Evolutionary conservation across 2,113 vertebrate genomes (phyloP), one percentile per base, ranked within the genome.

Genomic region (Glareola pratincola): DNA sequence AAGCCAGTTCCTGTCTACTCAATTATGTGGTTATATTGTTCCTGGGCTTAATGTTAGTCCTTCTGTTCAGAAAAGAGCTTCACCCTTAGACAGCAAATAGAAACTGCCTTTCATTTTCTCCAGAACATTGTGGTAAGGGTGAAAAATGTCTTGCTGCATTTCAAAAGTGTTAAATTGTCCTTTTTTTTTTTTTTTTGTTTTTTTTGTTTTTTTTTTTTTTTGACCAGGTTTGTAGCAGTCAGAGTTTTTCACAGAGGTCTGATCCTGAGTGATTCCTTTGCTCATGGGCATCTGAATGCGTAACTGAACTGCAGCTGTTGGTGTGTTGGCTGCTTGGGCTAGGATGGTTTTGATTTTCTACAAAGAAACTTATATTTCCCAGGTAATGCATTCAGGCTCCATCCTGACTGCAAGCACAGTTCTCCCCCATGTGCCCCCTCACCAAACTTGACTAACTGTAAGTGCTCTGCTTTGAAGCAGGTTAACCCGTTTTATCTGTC

Each of bases 401-500:
- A 32, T 89, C 26, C 32, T 77, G 79, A 32, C 34, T 95, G 54
- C 67, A 96, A 88, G 53, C 41, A 57, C 30, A 92, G 66, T 56
- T 94, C 56, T 91, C 84, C 56, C 60, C 77, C 2, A 3, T 10
- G 22, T 59, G 26, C 54, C 39, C 8, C 23, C 20, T 94, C 63
- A 66, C 32, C 63, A 93, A 86, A 89, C 34, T 3, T 91, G 92
- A 90, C 73, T 80, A 57, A 78, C 63, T 54, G 0, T 50, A 39
- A 76, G 32, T 29, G 83, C 62, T 90, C 71, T 39, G 9, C 78
- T 96, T 76, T 68, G 57, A 89, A 88, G 53, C 45, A 83, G 43
- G 59, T 86, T 94, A 97, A 85, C 69, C 56, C 20, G 18, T 85
- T 94, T 94, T 51, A 79, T 94, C 86, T 94, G 19, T 56, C 90